Conservation (phyloP, 2,888 invertebrate genomes). For the Camptogramma bilineatum region DNA sequence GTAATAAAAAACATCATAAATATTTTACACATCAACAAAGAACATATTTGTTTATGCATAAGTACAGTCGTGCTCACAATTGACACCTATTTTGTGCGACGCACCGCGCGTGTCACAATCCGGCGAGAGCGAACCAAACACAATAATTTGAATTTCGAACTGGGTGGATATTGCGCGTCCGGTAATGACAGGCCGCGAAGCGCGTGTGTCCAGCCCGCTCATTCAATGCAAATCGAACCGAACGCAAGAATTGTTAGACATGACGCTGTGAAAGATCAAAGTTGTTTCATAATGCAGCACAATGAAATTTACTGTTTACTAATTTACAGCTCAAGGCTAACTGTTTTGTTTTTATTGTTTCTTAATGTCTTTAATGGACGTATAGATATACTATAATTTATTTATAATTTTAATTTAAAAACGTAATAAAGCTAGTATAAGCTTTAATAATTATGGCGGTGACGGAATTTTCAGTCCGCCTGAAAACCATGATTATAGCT, state of each 20-base stretch:
- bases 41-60: conserved; percentile 34
- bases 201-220: conserved; percentile 79
- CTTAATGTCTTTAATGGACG: neutral
- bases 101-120: conserved; percentile 63
- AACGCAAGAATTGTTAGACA: conserved; percentile 66
- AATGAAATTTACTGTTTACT: conserved; percentile 21
- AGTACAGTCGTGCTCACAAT: conserved; percentile 59
- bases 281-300: conserved; percentile 23
- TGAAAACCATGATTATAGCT: too few relatives aligned
- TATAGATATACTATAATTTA: neutral
- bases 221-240: conserved; percentile 80
- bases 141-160: conserved; percentile 76
- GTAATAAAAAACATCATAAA: conserved; percentile 12
- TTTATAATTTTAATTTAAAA: neutral
- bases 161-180: conserved; percentile 75
- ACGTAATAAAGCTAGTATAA: too few relatives aligned
- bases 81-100: conserved; percentile 58
- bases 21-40: conserved; percentile 28
- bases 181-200: conserved; percentile 80
- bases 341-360: conserved; percentile 7
- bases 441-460: too few relatives aligned
- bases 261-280: conserved; percentile 50
- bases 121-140: conserved; percentile 59
- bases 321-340: conserved; percentile 10
- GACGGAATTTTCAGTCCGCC: too few relatives aligned